Base-by-base conservation (phyloP, 2,113 vertebrate genomes). In the Triplophysa siluroides region DNA sequence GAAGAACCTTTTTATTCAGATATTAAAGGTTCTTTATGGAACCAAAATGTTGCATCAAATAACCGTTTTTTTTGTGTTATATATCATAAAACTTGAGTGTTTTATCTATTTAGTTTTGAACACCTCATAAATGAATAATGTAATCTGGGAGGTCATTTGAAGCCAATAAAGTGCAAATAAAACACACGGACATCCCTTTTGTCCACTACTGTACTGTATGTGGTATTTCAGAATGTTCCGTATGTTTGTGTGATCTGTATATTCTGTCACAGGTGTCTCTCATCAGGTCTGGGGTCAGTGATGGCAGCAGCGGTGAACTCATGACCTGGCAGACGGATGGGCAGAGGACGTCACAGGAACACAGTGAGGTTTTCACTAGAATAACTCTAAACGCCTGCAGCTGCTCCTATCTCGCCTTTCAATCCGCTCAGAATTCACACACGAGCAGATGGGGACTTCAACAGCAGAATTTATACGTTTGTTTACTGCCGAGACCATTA, bases 381-480 rank as follows among this genome's bases (percentile, higher is more conserved):
- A 82, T 83, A 75, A 75, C 81, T 89, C 84, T 90, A 90, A 92
- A 89, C 80, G 74, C 88, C 87, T 80, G 75, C 90, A 90, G 88
- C 89, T 89, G 87, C 5, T 54, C 12, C 47, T 50, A 50, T 13
- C 83, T 89, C 85, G 45, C 74, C 88, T 89, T 89, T 86, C 87
- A 90, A 79, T 86, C 86, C 86, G 86, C 79, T 82, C 88, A 87
- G 62, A 81, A 83, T 65, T 9, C 67, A 86, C 81, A 84, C 87
- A 85, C 83, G 76, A 47, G 69, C 83, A 64, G 73, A 88, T 54
- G 88, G 41, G 47, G 43, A 14, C 21, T 24, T 21, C 21, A 69
- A 14, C 41, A 8, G 1, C 66, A 45, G 13, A 24, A 33, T 9
- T 9, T 54, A 45, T 77, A 16, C 12, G 14, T 54, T 65, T n/a